Evolutionary conservation across 2,888 invertebrate genomes (phyloP), one percentile per base, ranked within the genome.

Genomic region (Ectropis crepuscularia): DNA sequence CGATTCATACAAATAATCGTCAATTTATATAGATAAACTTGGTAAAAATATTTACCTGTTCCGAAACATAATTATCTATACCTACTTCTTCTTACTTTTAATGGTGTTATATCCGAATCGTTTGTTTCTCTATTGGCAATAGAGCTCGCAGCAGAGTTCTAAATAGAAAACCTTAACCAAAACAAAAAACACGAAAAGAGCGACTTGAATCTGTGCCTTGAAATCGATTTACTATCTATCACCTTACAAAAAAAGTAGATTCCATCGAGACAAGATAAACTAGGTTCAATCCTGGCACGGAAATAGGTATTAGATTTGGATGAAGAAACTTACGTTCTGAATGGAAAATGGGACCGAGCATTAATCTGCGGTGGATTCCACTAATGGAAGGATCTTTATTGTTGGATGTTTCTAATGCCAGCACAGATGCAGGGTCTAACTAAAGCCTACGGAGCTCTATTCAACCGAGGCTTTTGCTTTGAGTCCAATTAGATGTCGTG

Each of bases 381-480:
- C 51, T 62, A 57, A 62, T 57, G 57, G 57, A 62, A 53, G 62
- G 62, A 57, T 62, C 53, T 60, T 12, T 42, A 60, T 43, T 53
- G 60, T 60, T 47, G 47, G 53, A 47, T 60, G 53, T 36, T 9
- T 5, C 53, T 55, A 55, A 55, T 46, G 54, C 55, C 55, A 47
- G 28, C 58, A 43, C 6, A 47, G 53, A 60, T 53, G 60, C 60
- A 60, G 47, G 60, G 55, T 55, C 55, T 46, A 42, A 41, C 42
- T 42, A 60, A 51, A 59, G 59, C 45, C 47, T 53, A 47, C 46
- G 46, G 46, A 55, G 46, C 47, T 47, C 47, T 43, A 48, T 55
- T 47, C 47, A 55, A 9, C 55, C 16, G 47, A 38, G 12, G 55
- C 16, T 47, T 55, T 47, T 38, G 39, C 55, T 55, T 39, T 47